These are phyloP conservation scores for Petrolisthes cinctipes DNA, from an alignment of 2,888 invertebrate genomes.

Conservation along the genomic window DNA sequence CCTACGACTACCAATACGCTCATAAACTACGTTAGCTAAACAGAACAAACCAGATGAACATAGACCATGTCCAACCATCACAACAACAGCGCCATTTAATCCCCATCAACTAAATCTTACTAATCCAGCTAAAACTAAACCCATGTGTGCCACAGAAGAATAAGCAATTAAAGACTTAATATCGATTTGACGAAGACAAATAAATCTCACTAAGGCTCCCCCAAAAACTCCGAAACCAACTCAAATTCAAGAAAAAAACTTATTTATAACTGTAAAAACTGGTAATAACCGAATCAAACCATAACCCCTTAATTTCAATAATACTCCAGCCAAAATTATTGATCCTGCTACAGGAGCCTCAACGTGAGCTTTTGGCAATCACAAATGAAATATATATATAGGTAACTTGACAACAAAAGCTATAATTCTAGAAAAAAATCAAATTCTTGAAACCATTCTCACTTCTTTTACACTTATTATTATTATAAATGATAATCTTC, in stretches of 20 bases:
- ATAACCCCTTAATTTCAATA: constrained; percentile 74
- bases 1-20: constrained; percentile 71
- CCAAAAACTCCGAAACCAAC: constrained; percentile 75
- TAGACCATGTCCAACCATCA: constrained; percentile 29
- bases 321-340: not conserved
- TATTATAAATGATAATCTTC: no score
- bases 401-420: constrained; percentile 2
- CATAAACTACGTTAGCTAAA: constrained; percentile 42
- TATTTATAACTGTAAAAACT: constrained; percentile 67
- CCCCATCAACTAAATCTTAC: constrained; percentile 13
- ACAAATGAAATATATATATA: constrained; percentile 10
- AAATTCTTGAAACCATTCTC: not conserved
- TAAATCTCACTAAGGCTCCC: constrained; percentile 75
- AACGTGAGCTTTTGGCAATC: constrained; percentile 14
- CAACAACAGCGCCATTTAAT: constrained; percentile 5
- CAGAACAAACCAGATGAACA: constrained; percentile 47
- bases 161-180: constrained; percentile 81
- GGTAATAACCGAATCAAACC: constrained; percentile 76
- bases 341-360: constrained; percentile 4
- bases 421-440: not conserved
- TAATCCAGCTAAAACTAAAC: no score
- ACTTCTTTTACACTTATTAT: no score
- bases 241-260: constrained; percentile 67
- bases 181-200: constrained; percentile 79
- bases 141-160: constrained; percentile 80